Evolutionary conservation across 2,113 vertebrate species (phyloP), one percentile per base, ranked within the genome.

Genomic region (Nyctibius bracteatus): DNA sequence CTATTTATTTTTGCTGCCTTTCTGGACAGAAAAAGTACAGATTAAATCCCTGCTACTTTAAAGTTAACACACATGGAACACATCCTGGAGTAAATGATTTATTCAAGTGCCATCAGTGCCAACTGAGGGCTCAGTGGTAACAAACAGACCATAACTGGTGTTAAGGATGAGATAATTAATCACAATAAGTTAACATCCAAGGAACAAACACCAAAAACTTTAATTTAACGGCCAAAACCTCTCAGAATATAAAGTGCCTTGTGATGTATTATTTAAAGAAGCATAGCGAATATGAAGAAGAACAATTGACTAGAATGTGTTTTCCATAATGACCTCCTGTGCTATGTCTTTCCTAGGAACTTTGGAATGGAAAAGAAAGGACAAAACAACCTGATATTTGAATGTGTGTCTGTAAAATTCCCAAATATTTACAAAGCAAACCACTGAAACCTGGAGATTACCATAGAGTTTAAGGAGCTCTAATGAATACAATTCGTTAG

Each of bases 251-350:
- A 21, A 91, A 89, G 47, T 68, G 59, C 62, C 23, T 57, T 82
- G 62, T 77, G 67, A 96, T 81, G 43, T 77, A 81, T 96, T 90
- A 85, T 97, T 96, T 95, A 91, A 94, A 94, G 74, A 73, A 96
- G 43, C 37, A 78, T 12, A 77, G 37, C 13, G 41, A 87, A 57
- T 79, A 75, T 46, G 77, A 92, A 84, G 85, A 90, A 51, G 54
- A 88, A 44, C 63, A 88, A 85, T 39, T 35, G 58, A 49, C 28
- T 31, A 43, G 41, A 95, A 88, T 54, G 33, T 79, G 62, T 55
- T 94, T 94, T 90, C 59, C 82, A 67, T 58, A 51, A 58, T 81
- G 47, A 90, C 49, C 58, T 90, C 47, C 30, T 90, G 55, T 55
- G 62, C 77, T 79, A 21, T 61, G 68, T 43, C 51, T 92, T 92